Base-by-base conservation (phyloP, 2,797 vertebrate genomes). In the Enteromius radiatus region DNA sequence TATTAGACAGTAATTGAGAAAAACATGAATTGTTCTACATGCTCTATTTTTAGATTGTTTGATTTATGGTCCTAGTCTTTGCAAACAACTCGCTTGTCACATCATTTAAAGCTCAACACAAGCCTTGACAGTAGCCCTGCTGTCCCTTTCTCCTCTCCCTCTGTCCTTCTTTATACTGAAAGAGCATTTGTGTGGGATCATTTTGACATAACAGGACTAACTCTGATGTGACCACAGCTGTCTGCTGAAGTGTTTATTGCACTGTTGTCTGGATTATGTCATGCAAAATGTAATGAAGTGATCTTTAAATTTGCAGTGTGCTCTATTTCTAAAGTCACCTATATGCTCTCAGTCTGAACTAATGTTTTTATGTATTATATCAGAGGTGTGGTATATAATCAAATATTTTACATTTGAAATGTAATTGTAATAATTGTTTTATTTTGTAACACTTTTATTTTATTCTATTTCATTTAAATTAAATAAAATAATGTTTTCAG, bases 81-180 rank as follows among this genome's bases (percentile, higher is more conserved):
- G 0, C 47, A 54, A 75, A 67, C 11, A 68, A 19, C 33, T 84
- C 15, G 19, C 61, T 80, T 78, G 76, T 61, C 70, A 76, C 61
- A 68, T 67, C 2, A 61, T 43, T 63, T 80, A 59, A 56, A 80
- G 45, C 69, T 64, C 47, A 56, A 61, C 41, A 56, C 77, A n/a
- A 83, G 17, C 84, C 74, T 84, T 84, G 81, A 61, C 84, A 81
- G 17, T 81, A 87, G 78, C 78, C 78, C 73, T 83, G 71, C 68
- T 56, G 36, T 70, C 8, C 64, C 54, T 64, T 69, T 77, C 73
- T 77, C 59, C 52, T n/a, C 11, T 31, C 36, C 21, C 28, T 69
- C 23, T 75, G 7, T 21, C 36, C 36, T 73, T 36, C 28, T 75
- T 31, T 28, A 26, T 38, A 54, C 36, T 71, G 56, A 52, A 67